Conservation (phyloP, 2,888 invertebrate genomes). For the Ligdia adustata region DNA sequence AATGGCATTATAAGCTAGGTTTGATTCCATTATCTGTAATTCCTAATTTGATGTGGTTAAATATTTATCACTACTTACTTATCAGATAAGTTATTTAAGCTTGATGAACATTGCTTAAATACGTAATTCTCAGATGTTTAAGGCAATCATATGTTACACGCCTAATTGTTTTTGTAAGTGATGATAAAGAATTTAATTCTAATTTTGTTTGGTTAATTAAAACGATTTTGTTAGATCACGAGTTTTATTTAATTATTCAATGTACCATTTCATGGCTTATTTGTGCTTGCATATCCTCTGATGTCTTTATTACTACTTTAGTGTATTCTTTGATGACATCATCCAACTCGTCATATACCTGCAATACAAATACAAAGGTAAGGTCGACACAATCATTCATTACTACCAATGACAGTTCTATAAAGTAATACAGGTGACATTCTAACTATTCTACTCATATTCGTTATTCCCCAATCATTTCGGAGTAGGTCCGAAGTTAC, state of each 20-base stretch:
- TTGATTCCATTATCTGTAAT: conserved; percentile 1
- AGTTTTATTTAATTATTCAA: conserved; percentile 34
- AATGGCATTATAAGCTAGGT: neutral
- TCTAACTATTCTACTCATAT: too few species aligned
- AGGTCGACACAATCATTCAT: neutral
- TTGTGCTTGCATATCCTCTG: conserved; percentile 84
- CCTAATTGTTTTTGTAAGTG: conserved; percentile 2
- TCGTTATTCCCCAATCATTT: too few species aligned
- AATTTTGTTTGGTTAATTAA: conserved; percentile 7
- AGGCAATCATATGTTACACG: too few species aligned
- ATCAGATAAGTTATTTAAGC: too few species aligned
- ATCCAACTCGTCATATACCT: conserved; percentile 86
- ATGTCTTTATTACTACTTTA: conserved; percentile 86
- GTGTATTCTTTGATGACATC: conserved; percentile 86
- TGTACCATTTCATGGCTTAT: conserved; percentile 36
- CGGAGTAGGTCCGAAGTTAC: too few species aligned
- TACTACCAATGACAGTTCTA: too few species aligned
- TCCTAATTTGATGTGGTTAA: too few species aligned
- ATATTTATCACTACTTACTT: neutral
- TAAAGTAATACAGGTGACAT: too few species aligned
- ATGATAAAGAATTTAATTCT: neutral
- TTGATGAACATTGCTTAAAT: too few species aligned
- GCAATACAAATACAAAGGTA: conserved; percentile 48
- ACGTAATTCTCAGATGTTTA: too few species aligned
- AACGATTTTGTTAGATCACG: conserved; percentile 26